Base-by-base conservation (phyloP, 2,888 invertebrate species). In the Galerucella pusilla region DNA sequence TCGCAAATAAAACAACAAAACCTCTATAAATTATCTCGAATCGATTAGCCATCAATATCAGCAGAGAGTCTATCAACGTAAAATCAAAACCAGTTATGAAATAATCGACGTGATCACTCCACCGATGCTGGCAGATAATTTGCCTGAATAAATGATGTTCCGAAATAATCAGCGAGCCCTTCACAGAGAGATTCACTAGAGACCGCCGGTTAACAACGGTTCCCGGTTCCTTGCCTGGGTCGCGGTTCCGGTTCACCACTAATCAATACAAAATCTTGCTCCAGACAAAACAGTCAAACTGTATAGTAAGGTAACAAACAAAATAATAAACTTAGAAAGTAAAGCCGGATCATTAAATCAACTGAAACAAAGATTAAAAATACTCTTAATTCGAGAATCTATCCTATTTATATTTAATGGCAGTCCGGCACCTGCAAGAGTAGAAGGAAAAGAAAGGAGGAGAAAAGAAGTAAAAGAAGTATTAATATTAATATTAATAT, bases 71-170 rank as follows among this genome's bases (percentile, higher is more conserved):
- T 86, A 87, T 87, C 87, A 86, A 85, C 85, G 85, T 86, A 85
- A 86, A 86, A 87, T 86, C 85, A 84, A 86, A 87, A 87, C 87
- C 87, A 86, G 87, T 87, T 87, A 86, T 85, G 85, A 87, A 87
- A 87, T 86, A 86, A 85, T 82, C 85, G 82, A 85, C 85, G 84
- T 85, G 86, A 86, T 86, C 86, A 85, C 85, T 83, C 81, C 83
- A 83, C 83, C 84, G 82, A 81, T 84, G 83, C 83, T 83, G 84
- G 83, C 82, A 83, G 86, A 85, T 87, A 86, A 86, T 87, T 87
- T 87, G 86, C 84, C 80, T 85, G 83, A 82, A 82, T 81, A 84
- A 82, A 80, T 82, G 82, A 82, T 79, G 81, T 80, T 77, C 77
- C 77, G 68, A 75, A 75, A 76, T 76, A 73, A 71, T 71, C 71